Conservation (phyloP, 2,888 invertebrate genomes). For the Eretmocerus hayati region DNA sequence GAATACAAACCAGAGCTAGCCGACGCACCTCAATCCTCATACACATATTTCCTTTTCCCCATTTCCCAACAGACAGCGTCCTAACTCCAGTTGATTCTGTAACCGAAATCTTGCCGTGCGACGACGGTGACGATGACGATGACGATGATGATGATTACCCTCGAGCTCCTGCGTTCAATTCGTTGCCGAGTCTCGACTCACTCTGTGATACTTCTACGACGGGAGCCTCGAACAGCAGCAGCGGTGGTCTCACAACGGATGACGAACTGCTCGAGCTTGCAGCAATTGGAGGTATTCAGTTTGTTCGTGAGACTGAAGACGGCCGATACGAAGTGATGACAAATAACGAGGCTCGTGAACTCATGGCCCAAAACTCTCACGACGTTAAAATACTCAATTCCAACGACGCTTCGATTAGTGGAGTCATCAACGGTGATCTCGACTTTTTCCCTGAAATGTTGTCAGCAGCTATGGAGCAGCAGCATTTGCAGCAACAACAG, state of each 20-base stretch:
- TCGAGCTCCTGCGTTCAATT: neutral
- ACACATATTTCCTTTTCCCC: constrained; percentile 18
- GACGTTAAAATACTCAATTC: constrained; percentile 42
- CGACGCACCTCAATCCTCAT: constrained; percentile 2
- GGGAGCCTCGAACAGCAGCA: constrained; percentile 7
- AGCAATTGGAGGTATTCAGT: constrained; percentile 45
- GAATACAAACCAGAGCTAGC: neutral
- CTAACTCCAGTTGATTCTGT: constrained; percentile 21
- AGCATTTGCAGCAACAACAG: neutral
- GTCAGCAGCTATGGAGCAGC: neutral
- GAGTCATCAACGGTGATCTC: constrained; percentile 6
- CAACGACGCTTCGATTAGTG: constrained; percentile 36
- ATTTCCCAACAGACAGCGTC: constrained; percentile 20
- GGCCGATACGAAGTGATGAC: constrained; percentile 46
- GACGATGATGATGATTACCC: constrained; percentile 9
- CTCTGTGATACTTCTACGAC: neutral
- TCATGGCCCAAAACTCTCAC: constrained; percentile 45
- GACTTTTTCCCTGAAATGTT: constrained; percentile 7
- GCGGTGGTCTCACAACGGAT: constrained; percentile 25
- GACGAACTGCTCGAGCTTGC: constrained; percentile 44
- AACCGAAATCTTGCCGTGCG: constrained; percentile 14
- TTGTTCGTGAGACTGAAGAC: constrained; percentile 45
- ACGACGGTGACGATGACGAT: too few species aligned
- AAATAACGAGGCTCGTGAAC: constrained; percentile 43
- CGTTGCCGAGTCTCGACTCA: neutral